Conservation (phyloP, 2,113 vertebrate genomes). For the Oryzias curvinotus region DNA sequence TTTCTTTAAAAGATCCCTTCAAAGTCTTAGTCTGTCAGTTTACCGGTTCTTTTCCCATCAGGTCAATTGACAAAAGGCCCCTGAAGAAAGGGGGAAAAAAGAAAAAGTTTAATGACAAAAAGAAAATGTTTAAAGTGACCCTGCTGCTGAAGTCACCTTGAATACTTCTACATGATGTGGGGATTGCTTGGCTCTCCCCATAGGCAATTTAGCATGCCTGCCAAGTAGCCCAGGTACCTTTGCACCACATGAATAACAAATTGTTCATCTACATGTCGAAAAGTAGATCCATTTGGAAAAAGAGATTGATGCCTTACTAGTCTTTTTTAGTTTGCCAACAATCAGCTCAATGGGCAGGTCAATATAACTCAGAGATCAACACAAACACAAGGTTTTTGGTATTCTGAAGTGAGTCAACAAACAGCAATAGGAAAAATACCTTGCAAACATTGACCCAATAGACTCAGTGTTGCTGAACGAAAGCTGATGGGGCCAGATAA, state of each 20-base stretch:
- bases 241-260: slow-evolving; percentile 36
- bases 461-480: too few species aligned
- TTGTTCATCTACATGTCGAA: slow-evolving; percentile 35
- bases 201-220: slow-evolving; percentile 55
- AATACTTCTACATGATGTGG: slow-evolving; percentile 33
- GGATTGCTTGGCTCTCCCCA: slow-evolving; percentile 49
- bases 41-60: slow-evolving; percentile 31
- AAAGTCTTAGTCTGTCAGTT: slow-evolving; percentile 20
- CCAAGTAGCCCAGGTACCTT: slow-evolving; percentile 43
- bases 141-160: slow-evolving; percentile 54
- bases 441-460: too few species aligned
- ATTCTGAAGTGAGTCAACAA: too few species aligned
- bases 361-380: neutral
- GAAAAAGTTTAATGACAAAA: slow-evolving; percentile 37
- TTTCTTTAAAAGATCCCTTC: slow-evolving; percentile 11
- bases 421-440: too few species aligned
- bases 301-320: slow-evolving; percentile 15
- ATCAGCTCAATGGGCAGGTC: slow-evolving; percentile 14
- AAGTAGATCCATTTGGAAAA: slow-evolving; percentile 29
- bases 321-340: slow-evolving; percentile 14
- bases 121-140: slow-evolving; percentile 51
- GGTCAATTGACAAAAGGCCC: slow-evolving; percentile 19
- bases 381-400: neutral
- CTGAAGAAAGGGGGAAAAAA: slow-evolving; percentile 20
- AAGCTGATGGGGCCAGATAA: too few species aligned